Evolutionary conservation across 92 coral and sea anemone species (phyloP).

Genomic region (Umimayanthus chanpuru): DNA sequence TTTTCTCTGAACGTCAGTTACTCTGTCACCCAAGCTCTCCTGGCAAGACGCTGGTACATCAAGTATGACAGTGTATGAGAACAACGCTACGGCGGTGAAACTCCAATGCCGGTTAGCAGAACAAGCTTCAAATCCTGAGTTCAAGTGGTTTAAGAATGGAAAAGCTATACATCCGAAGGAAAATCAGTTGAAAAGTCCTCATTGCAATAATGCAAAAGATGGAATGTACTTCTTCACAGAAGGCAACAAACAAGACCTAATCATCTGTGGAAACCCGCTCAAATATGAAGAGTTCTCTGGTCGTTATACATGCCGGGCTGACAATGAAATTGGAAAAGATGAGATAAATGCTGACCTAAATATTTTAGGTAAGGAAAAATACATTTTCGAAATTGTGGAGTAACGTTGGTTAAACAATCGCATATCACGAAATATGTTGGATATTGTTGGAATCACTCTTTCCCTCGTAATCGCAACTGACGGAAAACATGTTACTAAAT

Average conservation of each 20-base stretch:
- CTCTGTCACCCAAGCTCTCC: conserved; percentile 21
- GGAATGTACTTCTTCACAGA: conserved; percentile 29
- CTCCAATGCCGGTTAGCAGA: conserved; percentile 3
- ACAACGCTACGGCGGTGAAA: conserved; percentile 9
- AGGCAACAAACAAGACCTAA: conserved; percentile 17
- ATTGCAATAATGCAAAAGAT: conserved; percentile 7
- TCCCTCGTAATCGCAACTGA: too few relatives aligned
- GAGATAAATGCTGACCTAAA: conserved; percentile 10
- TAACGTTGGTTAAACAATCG: background rate
- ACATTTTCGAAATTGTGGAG: background rate
- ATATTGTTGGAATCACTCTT: background rate
- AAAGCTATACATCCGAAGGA: conserved; percentile 4
- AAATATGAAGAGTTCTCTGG: conserved; percentile 20
- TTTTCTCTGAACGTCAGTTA: background rate
- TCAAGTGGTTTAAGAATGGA: conserved; percentile 24
- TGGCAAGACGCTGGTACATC: conserved; percentile 26
- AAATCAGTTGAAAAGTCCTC: background rate
- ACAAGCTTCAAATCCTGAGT: background rate
- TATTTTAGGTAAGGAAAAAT: conserved; percentile 13
- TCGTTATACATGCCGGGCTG: conserved; percentile 37
- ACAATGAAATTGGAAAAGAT: conserved; percentile 14
- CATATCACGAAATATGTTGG: background rate
- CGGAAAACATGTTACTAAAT: too few relatives aligned
- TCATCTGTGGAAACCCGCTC: conserved; percentile 30
- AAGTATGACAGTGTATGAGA: conserved; percentile 19